Evolutionary conservation across 2,888 invertebrate genomes (phyloP).

Genomic region (Siphlonurus alternatus): DNA sequence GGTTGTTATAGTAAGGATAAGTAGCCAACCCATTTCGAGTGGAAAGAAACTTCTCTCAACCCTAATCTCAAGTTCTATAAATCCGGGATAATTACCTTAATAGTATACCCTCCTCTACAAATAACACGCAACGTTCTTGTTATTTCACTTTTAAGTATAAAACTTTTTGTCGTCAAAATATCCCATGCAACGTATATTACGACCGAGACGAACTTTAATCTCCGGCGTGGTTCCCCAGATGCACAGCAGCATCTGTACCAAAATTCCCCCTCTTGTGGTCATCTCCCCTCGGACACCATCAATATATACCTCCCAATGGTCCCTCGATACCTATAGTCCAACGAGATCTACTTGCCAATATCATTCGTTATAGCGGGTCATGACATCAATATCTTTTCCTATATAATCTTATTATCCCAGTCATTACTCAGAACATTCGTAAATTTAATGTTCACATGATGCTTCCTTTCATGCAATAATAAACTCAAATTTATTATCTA

Average conservation of each 20-base stretch:
- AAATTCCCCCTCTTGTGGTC: background rate
- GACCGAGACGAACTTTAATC: background rate
- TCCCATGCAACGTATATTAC: background rate
- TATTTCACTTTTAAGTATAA: background rate
- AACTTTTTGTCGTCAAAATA: background rate
- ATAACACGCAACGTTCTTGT: background rate
- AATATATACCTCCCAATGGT: background rate
- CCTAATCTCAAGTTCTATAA: background rate
- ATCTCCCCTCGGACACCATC: background rate
- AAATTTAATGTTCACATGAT: too few relatives aligned
- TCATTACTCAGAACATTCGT: too few relatives aligned
- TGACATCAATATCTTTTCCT: background rate
- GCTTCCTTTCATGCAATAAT: too few relatives aligned
- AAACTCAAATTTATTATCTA: too few relatives aligned
- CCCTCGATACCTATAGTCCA: background rate
- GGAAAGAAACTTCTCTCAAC: background rate
- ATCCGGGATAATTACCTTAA: background rate
- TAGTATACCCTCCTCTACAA: too few relatives aligned
- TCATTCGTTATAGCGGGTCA: background rate
- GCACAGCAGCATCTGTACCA: background rate
- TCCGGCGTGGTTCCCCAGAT: background rate
- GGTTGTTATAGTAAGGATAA: too few relatives aligned
- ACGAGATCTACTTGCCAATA: background rate
- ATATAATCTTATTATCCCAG: background rate
- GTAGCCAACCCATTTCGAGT: too few relatives aligned